Evolutionary conservation across 2,888 invertebrate genomes (phyloP), one percentile per base, ranked within the genome.

Genomic region (Microchrysa polita): DNA sequence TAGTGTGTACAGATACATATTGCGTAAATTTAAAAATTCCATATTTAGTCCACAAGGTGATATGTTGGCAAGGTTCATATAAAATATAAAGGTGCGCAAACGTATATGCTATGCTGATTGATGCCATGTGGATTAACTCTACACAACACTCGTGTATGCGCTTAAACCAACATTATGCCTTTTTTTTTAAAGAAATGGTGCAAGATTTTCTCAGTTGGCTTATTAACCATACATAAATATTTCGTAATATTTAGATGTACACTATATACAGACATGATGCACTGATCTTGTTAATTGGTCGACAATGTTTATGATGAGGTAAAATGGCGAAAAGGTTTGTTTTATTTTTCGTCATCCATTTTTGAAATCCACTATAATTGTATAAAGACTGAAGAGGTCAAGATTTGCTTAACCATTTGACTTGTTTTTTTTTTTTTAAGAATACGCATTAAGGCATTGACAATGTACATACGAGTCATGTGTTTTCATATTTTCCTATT

Each of bases 131-230:
- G 2, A n/a, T 48, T 7, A 34, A 34, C 27, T 34, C 2, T 34
- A 34, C 27, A 34, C n/a, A n/a, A n/a, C n/a, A n/a, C n/a, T n/a
- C n/a, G n/a, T n/a, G n/a, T n/a, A n/a, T 34, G 27, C 27, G 27
- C 27, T 34, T 34, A 34, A 34, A 34, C 27, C 27, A 34, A 34
- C 27, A 34, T 34, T n/a, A n/a, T n/a, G n/a, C n/a, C 52, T 14
- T 10, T 4, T 52, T 55, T 20, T 55, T 55, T 10, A 5, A 55
- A 55, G 55, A 55, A 55, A 55, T 55, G 55, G 55, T 55, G 55
- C 55, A 55, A 55, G 55, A 55, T 55, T 18, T 55, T 16, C 10
- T 55, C 22, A 16, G 14, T 20, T 10, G 18, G 20, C 18, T 55
- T 55, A 55, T 16, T 55, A 16, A 55, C 20, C 10, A 55, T 16